These are phyloP conservation scores for Gymnothorax reevesii DNA, from an alignment of 2,797 vertebrate genomes.

Conservation along the genomic window DNA sequence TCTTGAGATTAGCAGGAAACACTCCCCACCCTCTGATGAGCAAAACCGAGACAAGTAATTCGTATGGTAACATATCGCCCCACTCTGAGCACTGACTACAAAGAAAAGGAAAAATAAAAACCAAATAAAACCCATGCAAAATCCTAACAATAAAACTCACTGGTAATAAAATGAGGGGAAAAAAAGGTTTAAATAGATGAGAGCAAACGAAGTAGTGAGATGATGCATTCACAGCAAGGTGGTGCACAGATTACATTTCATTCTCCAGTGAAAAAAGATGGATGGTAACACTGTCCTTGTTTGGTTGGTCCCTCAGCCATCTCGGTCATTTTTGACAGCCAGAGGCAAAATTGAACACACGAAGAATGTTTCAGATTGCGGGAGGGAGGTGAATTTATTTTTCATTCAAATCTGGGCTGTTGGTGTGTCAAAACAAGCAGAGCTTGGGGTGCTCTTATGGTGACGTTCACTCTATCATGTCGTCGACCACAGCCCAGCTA, in stretches of 20 bases:
- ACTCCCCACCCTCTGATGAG: too few species aligned
- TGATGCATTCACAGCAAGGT: neutral
- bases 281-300: constrained; percentile 32
- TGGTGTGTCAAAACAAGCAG: neutral
- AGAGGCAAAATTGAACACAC: neutral
- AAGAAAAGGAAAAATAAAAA: neutral
- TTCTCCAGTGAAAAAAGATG: constrained; percentile 61
- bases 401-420: neutral
- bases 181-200: neutral
- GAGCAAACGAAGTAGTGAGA: neutral
- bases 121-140: neutral
- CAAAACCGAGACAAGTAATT: too few species aligned
- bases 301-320: neutral
- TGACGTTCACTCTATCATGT: neutral
- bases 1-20: too few species aligned
- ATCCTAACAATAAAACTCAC: neutral
- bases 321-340: neutral
- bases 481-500: neutral
- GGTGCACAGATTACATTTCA: neutral
- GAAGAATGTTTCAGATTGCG: neutral
- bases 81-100: too few species aligned
- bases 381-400: neutral
- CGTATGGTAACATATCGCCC: too few species aligned
- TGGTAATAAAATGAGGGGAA: neutral
- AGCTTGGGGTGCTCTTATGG: neutral